A percentile compares a stretch with the other conserved stretches of the same genome.
Conservation (phyloP, 2,797 vertebrate species). For the Rhinophrynus dorsalis region DNA sequence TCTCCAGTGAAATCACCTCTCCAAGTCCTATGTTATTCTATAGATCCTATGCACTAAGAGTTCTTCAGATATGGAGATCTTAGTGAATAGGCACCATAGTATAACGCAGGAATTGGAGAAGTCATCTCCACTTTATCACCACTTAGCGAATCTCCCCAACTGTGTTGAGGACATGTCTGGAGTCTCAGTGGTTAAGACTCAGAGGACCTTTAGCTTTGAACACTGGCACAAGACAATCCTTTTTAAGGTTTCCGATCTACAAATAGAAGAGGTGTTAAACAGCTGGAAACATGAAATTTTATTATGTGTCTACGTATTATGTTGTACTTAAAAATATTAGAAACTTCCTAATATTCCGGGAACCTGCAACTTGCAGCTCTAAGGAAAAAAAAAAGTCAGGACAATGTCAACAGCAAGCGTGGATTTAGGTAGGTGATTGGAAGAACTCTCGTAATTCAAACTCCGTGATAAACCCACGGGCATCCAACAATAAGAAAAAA, state of each 20-base stretch:
- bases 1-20: too few relatives aligned
- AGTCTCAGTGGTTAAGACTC: too few relatives aligned
- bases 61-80: too few relatives aligned
- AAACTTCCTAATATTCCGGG: conserved; percentile 4
- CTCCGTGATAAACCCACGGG: neutral
- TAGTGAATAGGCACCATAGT: too few relatives aligned
- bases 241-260: neutral
- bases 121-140: too few relatives aligned
- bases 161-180: too few relatives aligned
- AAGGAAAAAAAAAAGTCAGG: neutral
- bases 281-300: neutral
- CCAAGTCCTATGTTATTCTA: too few relatives aligned
- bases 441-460: neutral
- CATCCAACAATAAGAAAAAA: neutral
- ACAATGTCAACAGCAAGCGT: conserved; percentile 12
- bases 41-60: too few relatives aligned
- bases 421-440: neutral
- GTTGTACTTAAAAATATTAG: neutral
- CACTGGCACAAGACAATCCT: neutral
- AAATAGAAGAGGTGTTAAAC: neutral
- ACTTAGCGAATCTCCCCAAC: too few relatives aligned
- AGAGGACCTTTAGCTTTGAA: neutral
- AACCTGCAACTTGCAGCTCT: neutral
- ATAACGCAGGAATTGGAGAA: too few relatives aligned
- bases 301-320: neutral